Conservation (phyloP, 2,113 vertebrate genomes). For the Dipodomys stephensi region DNA sequence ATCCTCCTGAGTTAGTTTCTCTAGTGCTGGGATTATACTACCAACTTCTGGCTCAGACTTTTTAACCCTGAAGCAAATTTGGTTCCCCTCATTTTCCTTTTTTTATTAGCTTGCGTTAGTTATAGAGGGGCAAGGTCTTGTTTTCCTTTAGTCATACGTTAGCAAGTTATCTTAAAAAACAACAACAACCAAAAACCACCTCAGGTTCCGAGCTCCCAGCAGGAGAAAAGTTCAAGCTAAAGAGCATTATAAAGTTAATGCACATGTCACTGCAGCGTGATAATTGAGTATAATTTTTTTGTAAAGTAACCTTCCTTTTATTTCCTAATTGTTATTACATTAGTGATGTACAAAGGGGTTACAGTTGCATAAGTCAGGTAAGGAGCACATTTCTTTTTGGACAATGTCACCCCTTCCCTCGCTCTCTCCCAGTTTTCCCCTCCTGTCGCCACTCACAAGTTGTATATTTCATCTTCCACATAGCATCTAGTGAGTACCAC, state of each 20-base stretch:
- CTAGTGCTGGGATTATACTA: neutral
- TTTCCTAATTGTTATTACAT: no score
- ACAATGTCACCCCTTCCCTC: no score
- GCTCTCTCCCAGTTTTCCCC: no score
- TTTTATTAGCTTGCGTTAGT: no score
- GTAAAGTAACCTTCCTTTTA: neutral
- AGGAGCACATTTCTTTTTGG: no score
- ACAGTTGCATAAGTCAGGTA: no score
- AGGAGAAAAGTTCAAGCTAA: constrained; percentile 7
- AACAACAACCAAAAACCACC: neutral
- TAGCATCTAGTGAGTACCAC: no score
- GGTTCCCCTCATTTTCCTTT: neutral
- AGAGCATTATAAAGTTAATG: neutral
- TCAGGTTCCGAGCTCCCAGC: neutral
- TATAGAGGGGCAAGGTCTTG: no score
- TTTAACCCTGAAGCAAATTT: neutral
- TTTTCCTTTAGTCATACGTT: neutral
- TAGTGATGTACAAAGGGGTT: no score
- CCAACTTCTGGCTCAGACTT: neutral
- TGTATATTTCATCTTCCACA: no score
- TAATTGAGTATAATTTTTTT: neutral
- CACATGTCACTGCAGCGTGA: neutral
- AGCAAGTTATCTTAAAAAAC: neutral
- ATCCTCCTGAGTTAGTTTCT: neutral
- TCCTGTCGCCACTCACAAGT: no score